Conservation (phyloP, 2,113 vertebrate species). For the Australoheros scitulus region DNA sequence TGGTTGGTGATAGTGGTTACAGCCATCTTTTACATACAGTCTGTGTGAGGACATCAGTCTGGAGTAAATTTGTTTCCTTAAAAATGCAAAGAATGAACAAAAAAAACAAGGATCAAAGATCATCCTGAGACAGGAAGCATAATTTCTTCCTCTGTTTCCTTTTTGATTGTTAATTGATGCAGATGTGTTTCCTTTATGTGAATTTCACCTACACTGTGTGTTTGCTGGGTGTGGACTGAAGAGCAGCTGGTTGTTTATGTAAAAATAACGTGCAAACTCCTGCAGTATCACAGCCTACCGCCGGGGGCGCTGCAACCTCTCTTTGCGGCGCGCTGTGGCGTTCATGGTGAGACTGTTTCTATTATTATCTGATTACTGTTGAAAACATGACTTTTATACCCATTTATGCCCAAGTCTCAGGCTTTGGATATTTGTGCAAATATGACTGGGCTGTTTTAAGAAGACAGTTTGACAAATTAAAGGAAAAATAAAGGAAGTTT, state of each 20-base stretch:
- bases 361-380: neutral
- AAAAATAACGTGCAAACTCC: fast-evolving
- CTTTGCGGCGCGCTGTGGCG: neutral
- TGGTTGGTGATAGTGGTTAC: neutral
- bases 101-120: neutral
- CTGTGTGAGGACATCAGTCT: neutral
- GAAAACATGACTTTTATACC: neutral
- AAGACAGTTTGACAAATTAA: neutral
- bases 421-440: neutral
- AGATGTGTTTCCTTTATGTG: neutral
- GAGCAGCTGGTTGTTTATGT: neutral
- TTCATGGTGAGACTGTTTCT: too few species aligned
- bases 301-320: neutral
- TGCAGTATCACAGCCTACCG: neutral
- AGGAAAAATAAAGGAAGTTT: neutral
- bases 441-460: neutral
- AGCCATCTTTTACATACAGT: neutral
- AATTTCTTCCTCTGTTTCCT: too few species aligned
- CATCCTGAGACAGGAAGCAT: fast-evolving
- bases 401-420: neutral
- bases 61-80: neutral
- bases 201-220: fast-evolving
- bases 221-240: neutral
- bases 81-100: neutral
- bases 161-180: too few species aligned